phyloP scores from a whole-genome alignment of 2,888 invertebrate species.

The Pollenia amentaria region DNA sequence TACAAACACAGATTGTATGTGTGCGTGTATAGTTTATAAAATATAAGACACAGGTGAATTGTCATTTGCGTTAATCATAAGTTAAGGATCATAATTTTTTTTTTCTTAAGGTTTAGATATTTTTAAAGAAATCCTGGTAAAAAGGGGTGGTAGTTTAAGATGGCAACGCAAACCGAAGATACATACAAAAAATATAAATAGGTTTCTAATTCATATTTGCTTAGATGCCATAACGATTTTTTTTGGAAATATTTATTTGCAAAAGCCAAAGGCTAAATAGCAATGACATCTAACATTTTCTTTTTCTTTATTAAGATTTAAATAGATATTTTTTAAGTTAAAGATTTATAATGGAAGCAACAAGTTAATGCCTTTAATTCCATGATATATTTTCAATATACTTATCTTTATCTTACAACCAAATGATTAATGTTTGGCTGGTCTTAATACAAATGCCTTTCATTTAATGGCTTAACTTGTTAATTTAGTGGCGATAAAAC shows the following conservation, averaged over 20 bases:
- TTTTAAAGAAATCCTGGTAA: neutral
- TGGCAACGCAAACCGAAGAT: neutral
- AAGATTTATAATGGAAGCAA: neutral
- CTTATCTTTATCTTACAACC: neutral
- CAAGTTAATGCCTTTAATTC: neutral
- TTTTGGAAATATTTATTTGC: slow-evolving; percentile 40
- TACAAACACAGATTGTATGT: neutral
- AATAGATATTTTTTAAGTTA: neutral
- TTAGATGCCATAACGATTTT: slow-evolving; percentile 33
- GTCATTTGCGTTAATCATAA: slow-evolving; percentile 60
- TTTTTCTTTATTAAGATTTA: neutral
- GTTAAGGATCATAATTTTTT: slow-evolving; percentile 47
- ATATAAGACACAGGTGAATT: slow-evolving; percentile 67
- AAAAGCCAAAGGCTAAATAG: slow-evolving; percentile 48
- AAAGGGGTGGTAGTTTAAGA: neutral
- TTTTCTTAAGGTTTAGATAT: neutral
- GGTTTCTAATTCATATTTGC: slow-evolving; percentile 26
- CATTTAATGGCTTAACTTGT: slow-evolving; percentile 39
- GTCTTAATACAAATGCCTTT: neutral
- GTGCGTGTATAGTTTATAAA: slow-evolving; percentile 1
- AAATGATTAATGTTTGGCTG: slow-evolving; percentile 26
- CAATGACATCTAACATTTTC: neutral
- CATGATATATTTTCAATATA: neutral
- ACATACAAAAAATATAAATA: neutral
- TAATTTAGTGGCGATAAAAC: slow-evolving; percentile 21